Conservation (phyloP, 2,888 invertebrate genomes). For the Gerosis bhagava region DNA sequence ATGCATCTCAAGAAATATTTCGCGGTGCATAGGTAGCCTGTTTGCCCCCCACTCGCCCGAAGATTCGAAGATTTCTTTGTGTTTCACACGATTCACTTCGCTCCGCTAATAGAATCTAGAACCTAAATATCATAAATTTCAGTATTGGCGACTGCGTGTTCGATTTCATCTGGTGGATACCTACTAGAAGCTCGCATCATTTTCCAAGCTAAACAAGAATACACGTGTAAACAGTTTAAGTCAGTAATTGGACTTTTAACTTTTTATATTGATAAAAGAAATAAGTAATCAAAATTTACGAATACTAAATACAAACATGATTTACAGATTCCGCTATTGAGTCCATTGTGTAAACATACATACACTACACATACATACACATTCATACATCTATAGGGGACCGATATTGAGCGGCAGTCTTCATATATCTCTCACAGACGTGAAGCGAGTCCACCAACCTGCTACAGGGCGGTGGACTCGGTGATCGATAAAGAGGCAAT, state of each 20-base stretch:
- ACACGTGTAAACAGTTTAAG: background rate
- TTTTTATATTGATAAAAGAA: too few species aligned
- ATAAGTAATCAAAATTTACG: too few species aligned
- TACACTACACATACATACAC: too few species aligned
- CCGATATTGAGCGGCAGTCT: too few species aligned
- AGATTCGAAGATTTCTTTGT: conserved; percentile 72
- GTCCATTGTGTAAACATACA: too few species aligned
- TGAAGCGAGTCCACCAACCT: too few species aligned
- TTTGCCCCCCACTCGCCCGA: conserved; percentile 54
- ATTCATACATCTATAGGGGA: too few species aligned
- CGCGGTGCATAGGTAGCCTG: conserved; percentile 53
- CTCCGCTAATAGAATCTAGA: conserved; percentile 36
- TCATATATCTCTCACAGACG: too few species aligned
- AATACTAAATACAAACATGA: too few species aligned
- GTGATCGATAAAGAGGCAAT: too few species aligned
- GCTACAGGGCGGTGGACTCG: too few species aligned
- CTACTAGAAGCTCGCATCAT: conserved; percentile 13
- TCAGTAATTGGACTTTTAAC: background rate
- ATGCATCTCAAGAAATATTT: conserved; percentile 79
- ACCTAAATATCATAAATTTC: conserved; percentile 40
- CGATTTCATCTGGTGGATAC: conserved; percentile 16
- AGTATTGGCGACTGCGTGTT: conserved; percentile 26
- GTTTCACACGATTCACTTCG: conserved; percentile 60
- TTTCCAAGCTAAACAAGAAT: background rate
- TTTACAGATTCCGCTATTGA: too few species aligned